phyloP scores from a whole-genome alignment of 2,888 invertebrate species.

The Bombylius major region DNA sequence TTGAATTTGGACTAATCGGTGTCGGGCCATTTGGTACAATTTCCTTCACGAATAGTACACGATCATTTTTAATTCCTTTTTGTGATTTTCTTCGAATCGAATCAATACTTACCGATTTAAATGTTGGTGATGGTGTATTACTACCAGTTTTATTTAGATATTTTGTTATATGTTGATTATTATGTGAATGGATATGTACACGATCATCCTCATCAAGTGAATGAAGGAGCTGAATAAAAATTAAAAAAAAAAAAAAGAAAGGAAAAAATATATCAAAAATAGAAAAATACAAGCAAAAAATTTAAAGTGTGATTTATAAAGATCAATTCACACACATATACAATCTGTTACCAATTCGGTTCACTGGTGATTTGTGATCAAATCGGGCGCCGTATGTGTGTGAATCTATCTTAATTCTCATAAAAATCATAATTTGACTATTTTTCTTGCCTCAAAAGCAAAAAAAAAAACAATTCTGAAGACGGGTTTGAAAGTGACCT shows the following conservation, averaged over 20 bases:
- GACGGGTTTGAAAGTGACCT: too few relatives aligned
- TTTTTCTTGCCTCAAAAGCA: too few relatives aligned
- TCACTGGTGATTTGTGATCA: too few relatives aligned
- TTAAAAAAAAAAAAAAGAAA: constrained; percentile 1
- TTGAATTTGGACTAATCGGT: constrained; percentile 9
- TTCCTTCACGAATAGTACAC: constrained; percentile 10
- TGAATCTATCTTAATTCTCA: too few relatives aligned
- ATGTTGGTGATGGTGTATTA: constrained; percentile 14
- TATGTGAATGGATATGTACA: constrained; percentile 27
- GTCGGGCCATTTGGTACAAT: constrained; percentile 12
- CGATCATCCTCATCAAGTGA: constrained; percentile 65
- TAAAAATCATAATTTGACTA: too few relatives aligned
- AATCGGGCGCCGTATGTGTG: too few relatives aligned
- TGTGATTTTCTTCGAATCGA: constrained; percentile 6
- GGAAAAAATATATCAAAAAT: not conserved
- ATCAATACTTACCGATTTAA: constrained; percentile 11
- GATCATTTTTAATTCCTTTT: constrained; percentile 4
- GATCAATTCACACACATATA: too few relatives aligned
- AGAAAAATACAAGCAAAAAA: not conserved
- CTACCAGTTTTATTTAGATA: constrained; percentile 13
- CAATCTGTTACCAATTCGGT: too few relatives aligned
- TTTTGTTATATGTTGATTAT: constrained; percentile 6
- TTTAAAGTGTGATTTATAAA: too few relatives aligned
- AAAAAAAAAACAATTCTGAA: too few relatives aligned
- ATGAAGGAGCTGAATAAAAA: constrained; percentile 55